Evolutionary conservation across 2,797 vertebrate genomes (phyloP).

Genomic region (Coluber constrictor): DNA sequence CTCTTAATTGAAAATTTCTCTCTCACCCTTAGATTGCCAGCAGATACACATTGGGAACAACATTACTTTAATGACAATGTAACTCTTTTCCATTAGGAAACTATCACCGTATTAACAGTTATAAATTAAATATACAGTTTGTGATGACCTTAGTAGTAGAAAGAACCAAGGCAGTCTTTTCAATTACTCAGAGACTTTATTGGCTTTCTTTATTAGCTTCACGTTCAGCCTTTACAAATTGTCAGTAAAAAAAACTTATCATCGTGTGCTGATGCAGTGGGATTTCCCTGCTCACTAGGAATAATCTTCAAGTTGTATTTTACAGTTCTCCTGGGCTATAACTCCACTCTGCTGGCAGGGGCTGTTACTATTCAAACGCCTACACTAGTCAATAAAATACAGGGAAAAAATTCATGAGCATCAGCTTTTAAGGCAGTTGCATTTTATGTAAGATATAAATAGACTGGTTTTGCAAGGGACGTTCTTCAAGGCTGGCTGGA

Average conservation of each 20-base stretch:
- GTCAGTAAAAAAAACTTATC: conserved; percentile 33
- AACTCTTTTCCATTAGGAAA: not conserved
- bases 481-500: not conserved
- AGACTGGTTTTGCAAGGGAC: conserved; percentile 13
- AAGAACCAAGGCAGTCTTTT: not conserved
- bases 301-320: conserved; percentile 45
- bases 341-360: not conserved
- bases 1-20: not conserved
- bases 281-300: conserved; percentile 41
- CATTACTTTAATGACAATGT: not conserved
- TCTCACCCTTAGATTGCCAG: not conserved
- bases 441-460: conserved; percentile 45
- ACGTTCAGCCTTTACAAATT: conserved; percentile 43
- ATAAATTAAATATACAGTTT: not conserved
- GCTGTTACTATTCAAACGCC: conserved; percentile 26
- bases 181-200: not conserved
- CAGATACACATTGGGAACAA: not conserved
- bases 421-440: not conserved
- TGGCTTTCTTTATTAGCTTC: not conserved
- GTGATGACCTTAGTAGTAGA: conserved; percentile 3
- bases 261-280: conserved; percentile 31
- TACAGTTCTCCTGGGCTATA: conserved; percentile 41
- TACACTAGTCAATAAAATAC: conserved; percentile 49
- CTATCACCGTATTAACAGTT: not conserved
- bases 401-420: conserved; percentile 15